phyloP scores from a whole-genome alignment of 1,140 invertebrate genomes.

The Fopius arisanus region DNA sequence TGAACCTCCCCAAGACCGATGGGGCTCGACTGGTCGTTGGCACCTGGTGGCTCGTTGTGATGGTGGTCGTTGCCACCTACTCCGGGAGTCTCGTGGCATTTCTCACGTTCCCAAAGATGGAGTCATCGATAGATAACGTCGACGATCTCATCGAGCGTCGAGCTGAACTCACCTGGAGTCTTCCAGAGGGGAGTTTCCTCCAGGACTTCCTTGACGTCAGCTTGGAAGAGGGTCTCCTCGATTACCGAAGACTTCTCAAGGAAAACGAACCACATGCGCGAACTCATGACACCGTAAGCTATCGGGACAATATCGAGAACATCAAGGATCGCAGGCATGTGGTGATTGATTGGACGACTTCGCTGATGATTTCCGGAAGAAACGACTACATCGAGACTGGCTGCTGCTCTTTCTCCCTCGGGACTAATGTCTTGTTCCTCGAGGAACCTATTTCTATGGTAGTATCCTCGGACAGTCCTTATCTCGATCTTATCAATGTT shows the following conservation, averaged over 20 bases:
- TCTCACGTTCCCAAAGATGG: constrained; percentile 89
- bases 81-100: constrained; percentile 93
- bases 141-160: constrained; percentile 73
- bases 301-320: constrained; percentile 64
- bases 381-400: constrained; percentile 67
- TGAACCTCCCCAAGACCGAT: constrained; percentile 82
- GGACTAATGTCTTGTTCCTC: constrained; percentile 75
- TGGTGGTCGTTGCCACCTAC: constrained; percentile 91
- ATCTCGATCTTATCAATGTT: constrained; percentile 69
- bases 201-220: constrained; percentile 71
- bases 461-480: constrained; percentile 77
- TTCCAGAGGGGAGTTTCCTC: constrained; percentile 77
- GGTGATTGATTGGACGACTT: constrained; percentile 83
- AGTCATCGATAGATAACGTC: constrained; percentile 77
- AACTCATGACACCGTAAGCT: constrained; percentile 51
- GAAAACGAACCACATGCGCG: constrained; percentile 51
- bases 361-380: constrained; percentile 76
- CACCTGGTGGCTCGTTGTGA: constrained; percentile 92
- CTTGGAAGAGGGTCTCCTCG: constrained; percentile 65
- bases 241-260: neutral
- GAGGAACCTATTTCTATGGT: constrained; percentile 82
- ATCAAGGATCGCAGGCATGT: constrained; percentile 74
- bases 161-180: constrained; percentile 76
- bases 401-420: constrained; percentile 76
- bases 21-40: constrained; percentile 89